A percentile compares a stretch with the other conserved stretches of the same genome.
Conservation (phyloP, 2,888 invertebrate genomes). For the Tanaodytes sp. region DNA sequence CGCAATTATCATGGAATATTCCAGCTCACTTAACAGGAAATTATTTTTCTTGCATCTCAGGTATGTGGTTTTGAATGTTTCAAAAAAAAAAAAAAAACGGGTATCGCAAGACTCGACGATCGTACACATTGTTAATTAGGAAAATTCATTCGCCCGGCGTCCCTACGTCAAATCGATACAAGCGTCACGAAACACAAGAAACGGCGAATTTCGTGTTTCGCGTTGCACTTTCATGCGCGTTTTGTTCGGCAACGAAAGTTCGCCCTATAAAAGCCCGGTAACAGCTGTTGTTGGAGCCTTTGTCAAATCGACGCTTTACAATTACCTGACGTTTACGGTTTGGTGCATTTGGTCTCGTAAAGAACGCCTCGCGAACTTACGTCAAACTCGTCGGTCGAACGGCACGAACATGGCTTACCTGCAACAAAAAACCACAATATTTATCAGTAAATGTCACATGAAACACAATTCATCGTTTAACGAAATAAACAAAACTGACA, state of each 20-base stretch:
- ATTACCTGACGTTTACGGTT: conserved; percentile 55
- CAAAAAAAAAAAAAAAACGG: no score
- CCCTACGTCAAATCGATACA: neutral
- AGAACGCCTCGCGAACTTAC: conserved; percentile 10
- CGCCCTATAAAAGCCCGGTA: conserved; percentile 31
- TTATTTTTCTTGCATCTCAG: no score
- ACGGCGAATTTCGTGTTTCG: conserved; percentile 32
- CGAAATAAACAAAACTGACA: no score
- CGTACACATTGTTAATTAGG: neutral
- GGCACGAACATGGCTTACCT: conserved; percentile 9
- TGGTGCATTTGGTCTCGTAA: conserved; percentile 3
- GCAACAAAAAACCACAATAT: conserved; percentile 34
- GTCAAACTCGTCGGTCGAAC: neutral
- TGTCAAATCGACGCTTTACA: conserved; percentile 58
- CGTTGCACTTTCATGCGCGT: conserved; percentile 51
- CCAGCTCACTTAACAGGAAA: no score
- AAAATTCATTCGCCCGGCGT: neutral
- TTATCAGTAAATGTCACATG: no score
- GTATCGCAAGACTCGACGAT: no score
- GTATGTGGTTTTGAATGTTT: no score
- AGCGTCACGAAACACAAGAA: conserved; percentile 30
- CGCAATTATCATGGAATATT: no score
- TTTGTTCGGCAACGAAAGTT: conserved; percentile 46
- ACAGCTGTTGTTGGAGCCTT: conserved; percentile 57
- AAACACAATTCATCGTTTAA: no score